Evolutionary conservation across 2,888 invertebrate genomes (phyloP).

Genomic region (Thymelicus acteon): DNA sequence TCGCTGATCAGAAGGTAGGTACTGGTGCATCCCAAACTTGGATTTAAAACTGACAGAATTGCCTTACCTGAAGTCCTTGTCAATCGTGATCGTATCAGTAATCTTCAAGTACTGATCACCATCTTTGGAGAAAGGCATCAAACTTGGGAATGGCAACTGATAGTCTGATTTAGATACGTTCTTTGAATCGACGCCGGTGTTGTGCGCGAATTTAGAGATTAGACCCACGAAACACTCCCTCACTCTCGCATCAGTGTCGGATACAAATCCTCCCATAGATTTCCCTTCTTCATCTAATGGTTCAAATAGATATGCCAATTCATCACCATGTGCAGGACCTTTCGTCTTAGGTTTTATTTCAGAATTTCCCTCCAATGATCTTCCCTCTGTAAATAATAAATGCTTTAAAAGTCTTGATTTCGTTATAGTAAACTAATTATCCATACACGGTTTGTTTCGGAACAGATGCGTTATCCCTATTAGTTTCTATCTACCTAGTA

Average conservation of each 20-base stretch:
- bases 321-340: slow-evolving; percentile 88
- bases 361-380: slow-evolving; percentile 42
- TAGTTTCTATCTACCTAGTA: no score
- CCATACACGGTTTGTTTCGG: no score
- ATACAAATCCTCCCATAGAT: slow-evolving; percentile 69
- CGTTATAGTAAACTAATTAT: no score
- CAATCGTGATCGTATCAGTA: slow-evolving; percentile 57
- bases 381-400: slow-evolving; percentile 38
- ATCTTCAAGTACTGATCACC: slow-evolving; percentile 70
- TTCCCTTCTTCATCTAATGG: slow-evolving; percentile 86
- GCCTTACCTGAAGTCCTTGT: slow-evolving; percentile 71
- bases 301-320: slow-evolving; percentile 89
- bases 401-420: not conserved
- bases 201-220: slow-evolving; percentile 87
- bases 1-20: no score
- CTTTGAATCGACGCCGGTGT: slow-evolving; percentile 51
- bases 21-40: no score
- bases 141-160: slow-evolving; percentile 26
- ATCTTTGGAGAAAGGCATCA: slow-evolving; percentile 57
- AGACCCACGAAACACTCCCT: slow-evolving; percentile 87
- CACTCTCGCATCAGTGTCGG: slow-evolving; percentile 86
- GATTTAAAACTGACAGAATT: no score
- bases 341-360: slow-evolving; percentile 48
- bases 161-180: slow-evolving; percentile 47
- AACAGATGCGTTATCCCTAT: no score